Conservation (phyloP, 1,140 invertebrate genomes). For the Lepidurus apus region DNA sequence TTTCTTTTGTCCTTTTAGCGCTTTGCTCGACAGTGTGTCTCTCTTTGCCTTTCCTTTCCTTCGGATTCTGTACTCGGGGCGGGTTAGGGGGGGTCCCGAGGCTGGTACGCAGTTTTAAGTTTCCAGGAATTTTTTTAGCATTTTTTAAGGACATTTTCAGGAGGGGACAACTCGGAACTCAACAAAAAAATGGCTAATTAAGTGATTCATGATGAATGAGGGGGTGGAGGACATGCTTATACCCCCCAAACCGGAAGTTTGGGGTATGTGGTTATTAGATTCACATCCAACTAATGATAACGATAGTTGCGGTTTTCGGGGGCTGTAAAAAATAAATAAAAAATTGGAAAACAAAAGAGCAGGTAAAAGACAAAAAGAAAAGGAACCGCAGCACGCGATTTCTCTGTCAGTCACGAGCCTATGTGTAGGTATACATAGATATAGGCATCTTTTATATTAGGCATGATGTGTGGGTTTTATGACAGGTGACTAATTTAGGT, state of each 20-base stretch:
- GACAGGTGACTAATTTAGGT: slow-evolving; percentile 15
- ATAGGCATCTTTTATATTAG: not conserved
- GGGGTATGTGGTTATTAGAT: not conserved
- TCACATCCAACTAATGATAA: slow-evolving; percentile 15
- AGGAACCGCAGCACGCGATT: not conserved
- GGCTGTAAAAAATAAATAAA: not conserved
- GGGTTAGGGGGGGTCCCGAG: not conserved
- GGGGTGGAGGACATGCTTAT: not conserved
- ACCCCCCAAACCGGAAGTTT: not conserved
- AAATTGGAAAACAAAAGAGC: not conserved
- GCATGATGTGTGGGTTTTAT: slow-evolving; percentile 5
- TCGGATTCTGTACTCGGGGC: not conserved
- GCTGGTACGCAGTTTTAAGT: no score
- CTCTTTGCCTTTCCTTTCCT: not conserved
- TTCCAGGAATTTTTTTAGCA: no score
- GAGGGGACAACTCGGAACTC: not conserved
- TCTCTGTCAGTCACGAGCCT: not conserved
- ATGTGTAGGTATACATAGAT: not conserved
- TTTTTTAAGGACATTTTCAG: no score
- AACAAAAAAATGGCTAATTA: not conserved
- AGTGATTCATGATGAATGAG: not conserved
- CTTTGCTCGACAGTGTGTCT: not conserved
- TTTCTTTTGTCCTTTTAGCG: slow-evolving; percentile 1
- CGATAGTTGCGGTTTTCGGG: slow-evolving; percentile 8
- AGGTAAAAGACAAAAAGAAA: not conserved